Evolutionary conservation across 2,888 invertebrate genomes (phyloP).

Genomic region (Troides helena): DNA sequence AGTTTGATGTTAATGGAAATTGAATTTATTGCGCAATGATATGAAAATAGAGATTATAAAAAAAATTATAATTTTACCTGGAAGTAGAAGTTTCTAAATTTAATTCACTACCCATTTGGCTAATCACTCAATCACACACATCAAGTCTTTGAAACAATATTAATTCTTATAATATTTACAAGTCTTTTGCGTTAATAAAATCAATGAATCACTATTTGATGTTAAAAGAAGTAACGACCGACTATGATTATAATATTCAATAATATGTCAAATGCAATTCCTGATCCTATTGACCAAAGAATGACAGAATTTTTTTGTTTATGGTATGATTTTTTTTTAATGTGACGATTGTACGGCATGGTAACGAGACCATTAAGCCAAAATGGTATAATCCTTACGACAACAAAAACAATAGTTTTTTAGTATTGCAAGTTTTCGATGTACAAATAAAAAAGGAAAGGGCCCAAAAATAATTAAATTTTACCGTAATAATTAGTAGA

Average conservation of each 20-base stretch:
- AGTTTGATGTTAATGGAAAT: neutral
- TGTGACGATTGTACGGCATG: too few relatives aligned
- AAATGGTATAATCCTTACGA: too few relatives aligned
- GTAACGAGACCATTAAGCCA: too few relatives aligned
- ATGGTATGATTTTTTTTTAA: too few relatives aligned
- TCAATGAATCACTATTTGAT: constrained; percentile 13
- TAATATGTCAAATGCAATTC: constrained; percentile 17
- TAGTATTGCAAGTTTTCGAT: too few relatives aligned
- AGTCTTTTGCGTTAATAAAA: constrained; percentile 9
- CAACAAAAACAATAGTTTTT: too few relatives aligned
- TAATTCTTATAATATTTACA: constrained; percentile 35
- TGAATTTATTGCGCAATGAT: constrained; percentile 57
- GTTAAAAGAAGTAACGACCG: constrained; percentile 4
- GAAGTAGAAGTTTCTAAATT: constrained; percentile 57
- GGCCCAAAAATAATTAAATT: too few relatives aligned
- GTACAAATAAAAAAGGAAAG: too few relatives aligned
- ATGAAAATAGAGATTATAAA: constrained; percentile 30
- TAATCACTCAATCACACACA: constrained; percentile 19
- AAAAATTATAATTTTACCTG: constrained; percentile 49
- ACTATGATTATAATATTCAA: constrained; percentile 11
- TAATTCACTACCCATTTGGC: constrained; percentile 74
- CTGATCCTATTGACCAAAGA: too few relatives aligned
- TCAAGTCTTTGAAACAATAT: constrained; percentile 60
- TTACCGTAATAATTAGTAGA: too few relatives aligned
- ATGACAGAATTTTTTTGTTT: too few relatives aligned